These are phyloP conservation scores for Trissolcus basalis DNA, from an alignment of 1,140 invertebrate genomes.

Conservation along the genomic window DNA sequence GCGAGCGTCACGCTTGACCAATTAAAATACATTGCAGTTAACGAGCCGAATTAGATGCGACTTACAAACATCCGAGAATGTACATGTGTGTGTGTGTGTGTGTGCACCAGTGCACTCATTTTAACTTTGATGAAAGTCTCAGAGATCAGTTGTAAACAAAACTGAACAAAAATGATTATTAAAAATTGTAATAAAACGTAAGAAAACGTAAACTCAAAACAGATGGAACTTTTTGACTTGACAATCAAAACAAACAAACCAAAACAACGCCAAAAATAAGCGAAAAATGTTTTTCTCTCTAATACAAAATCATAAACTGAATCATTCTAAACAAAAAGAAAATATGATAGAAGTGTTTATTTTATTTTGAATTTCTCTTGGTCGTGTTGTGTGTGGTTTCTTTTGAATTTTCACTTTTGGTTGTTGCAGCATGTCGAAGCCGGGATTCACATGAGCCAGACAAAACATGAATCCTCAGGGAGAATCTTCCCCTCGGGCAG, in stretches of 20 bases:
- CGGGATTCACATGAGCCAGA: not conserved
- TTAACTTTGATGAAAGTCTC: not conserved
- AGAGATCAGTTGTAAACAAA: not conserved
- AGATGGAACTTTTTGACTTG: no score
- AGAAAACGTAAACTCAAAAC: no score
- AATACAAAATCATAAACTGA: no score
- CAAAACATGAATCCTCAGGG: constrained; percentile 6
- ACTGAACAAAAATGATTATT: no score
- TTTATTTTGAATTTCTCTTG: not conserved
- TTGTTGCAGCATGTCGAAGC: not conserved
- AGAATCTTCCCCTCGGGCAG: constrained; percentile 4
- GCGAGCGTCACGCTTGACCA: constrained; percentile 59
- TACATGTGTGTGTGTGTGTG: constrained; percentile 26
- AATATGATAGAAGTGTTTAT: no score
- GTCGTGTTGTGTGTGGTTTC: not conserved
- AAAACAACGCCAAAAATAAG: no score
- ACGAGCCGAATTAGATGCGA: constrained; percentile 72
- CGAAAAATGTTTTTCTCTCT: no score
- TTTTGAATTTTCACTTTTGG: not conserved
- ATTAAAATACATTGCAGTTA: constrained; percentile 74
- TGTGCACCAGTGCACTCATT: not conserved
- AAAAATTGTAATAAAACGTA: no score
- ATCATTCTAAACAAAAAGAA: no score
- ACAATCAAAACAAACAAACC: no score
- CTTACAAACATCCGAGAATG: constrained; percentile 60